Evolutionary conservation across 2,113 vertebrate genomes (phyloP).

Genomic region (Eulacestoma nigropectus): DNA sequence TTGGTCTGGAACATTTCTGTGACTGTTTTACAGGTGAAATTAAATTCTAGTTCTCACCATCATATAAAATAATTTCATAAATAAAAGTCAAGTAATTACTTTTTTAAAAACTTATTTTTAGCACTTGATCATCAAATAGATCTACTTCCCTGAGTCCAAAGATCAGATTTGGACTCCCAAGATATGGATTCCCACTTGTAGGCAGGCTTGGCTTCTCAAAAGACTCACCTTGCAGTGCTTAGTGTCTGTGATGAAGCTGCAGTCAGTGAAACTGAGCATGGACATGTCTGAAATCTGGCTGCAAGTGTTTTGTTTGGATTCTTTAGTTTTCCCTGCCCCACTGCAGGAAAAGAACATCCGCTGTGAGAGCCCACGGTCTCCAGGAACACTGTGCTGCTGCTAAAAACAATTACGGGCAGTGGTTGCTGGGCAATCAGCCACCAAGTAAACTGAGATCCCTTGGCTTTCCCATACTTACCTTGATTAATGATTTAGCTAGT

Average conservation of each 20-base stretch:
- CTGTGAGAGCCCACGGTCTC: not conserved
- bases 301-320: not conserved
- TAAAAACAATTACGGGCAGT: conserved; percentile 16
- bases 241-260: not conserved
- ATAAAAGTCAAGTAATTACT: not conserved
- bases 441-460: conserved; percentile 66
- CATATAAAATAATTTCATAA: not conserved
- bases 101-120: not conserved
- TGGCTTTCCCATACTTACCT: conserved; percentile 66
- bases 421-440: conserved; percentile 75
- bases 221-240: not conserved
- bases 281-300: not conserved
- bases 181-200: not conserved
- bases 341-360: not conserved
- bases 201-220: not conserved
- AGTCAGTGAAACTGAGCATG: not conserved
- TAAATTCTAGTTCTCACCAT: not conserved
- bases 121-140: not conserved
- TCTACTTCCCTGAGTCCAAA: not conserved
- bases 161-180: not conserved
- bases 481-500: conserved; percentile 74
- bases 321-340: not conserved
- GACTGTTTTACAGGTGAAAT: not conserved
- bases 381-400: not conserved
- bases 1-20: not conserved